Conservation (phyloP, 2,113 vertebrate genomes). For the Poecile atricapillus region DNA sequence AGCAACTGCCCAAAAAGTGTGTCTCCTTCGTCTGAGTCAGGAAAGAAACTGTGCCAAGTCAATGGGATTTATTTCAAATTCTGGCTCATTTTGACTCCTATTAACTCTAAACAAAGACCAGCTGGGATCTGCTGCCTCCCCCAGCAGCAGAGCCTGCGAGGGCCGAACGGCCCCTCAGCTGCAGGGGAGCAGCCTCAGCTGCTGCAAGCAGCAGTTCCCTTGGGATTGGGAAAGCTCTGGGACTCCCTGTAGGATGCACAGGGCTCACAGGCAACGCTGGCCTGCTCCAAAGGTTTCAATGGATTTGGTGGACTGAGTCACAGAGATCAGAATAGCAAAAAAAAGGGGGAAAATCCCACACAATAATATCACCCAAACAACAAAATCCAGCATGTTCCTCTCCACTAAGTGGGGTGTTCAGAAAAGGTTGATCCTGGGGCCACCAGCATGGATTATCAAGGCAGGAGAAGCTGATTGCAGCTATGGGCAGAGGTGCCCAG, state of each 20-base stretch:
- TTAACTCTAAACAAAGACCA: conserved; percentile 63
- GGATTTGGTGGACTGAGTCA: neutral
- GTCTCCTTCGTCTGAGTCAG: conserved; percentile 56
- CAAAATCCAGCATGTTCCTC: neutral
- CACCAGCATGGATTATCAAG: neutral
- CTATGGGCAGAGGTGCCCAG: neutral
- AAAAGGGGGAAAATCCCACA: accelerated
- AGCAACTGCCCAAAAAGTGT: conserved; percentile 22
- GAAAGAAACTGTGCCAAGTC: conserved; percentile 36
- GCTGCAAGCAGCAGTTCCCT: neutral
- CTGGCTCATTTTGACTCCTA: conserved; percentile 55
- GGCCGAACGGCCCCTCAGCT: accelerated
- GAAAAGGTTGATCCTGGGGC: neutral
- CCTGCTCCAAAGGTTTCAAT: neutral
- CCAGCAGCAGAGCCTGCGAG: neutral
- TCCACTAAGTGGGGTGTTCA: neutral
- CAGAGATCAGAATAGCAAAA: neutral
- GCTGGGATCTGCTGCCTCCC: conserved; percentile 42
- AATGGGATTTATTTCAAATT: conserved; percentile 59
- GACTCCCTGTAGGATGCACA: neutral
- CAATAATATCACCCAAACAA: neutral
- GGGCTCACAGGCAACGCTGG: neutral
- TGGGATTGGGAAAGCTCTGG: neutral
- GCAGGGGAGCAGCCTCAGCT: neutral
- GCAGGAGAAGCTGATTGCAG: neutral